A percentile compares a stretch with the other conserved stretches of the same genome.
phyloP scores from a whole-genome alignment of 2,113 vertebrate species.

The Toxostoma redivivum region DNA sequence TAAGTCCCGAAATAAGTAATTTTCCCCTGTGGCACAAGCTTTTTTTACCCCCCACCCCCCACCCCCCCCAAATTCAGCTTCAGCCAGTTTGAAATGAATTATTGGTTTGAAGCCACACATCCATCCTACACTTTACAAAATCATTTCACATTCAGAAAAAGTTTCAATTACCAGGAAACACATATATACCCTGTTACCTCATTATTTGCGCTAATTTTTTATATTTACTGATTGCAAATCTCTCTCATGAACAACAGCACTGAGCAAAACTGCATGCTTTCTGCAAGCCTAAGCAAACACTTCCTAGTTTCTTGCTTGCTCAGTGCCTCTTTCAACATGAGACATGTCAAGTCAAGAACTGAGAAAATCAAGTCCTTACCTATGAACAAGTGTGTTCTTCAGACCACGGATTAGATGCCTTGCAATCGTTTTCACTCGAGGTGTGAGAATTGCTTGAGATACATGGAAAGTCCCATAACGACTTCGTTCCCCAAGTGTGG shows the following conservation, averaged over 20 bases:
- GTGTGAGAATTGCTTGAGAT: slow-evolving; percentile 96
- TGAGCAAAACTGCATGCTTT: background rate
- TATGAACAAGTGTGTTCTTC: slow-evolving; percentile 90
- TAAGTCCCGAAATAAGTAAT: background rate
- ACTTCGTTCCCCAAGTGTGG: slow-evolving; percentile 84
- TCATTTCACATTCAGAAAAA: background rate
- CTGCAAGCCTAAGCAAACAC: background rate
- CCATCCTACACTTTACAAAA: background rate
- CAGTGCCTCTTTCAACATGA: background rate
- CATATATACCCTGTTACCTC: background rate
- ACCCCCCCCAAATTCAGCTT: background rate
- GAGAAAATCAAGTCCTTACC: slow-evolving; percentile 65
- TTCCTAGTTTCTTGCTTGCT: background rate
- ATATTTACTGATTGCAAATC: background rate
- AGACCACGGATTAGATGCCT: slow-evolving; percentile 86
- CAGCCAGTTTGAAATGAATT: background rate
- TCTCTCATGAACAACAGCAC: background rate
- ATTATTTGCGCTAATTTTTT: background rate
- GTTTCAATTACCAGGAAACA: background rate
- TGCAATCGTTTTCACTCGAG: slow-evolving; percentile 85
- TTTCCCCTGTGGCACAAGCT: background rate
- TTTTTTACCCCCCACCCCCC: rapidly evolving
- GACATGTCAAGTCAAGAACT: rapidly evolving
- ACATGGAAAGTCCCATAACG: slow-evolving; percentile 88
- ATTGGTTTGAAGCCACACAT: background rate